Conservation (phyloP, 2,888 invertebrate genomes). For the Pollenia labialis region DNA sequence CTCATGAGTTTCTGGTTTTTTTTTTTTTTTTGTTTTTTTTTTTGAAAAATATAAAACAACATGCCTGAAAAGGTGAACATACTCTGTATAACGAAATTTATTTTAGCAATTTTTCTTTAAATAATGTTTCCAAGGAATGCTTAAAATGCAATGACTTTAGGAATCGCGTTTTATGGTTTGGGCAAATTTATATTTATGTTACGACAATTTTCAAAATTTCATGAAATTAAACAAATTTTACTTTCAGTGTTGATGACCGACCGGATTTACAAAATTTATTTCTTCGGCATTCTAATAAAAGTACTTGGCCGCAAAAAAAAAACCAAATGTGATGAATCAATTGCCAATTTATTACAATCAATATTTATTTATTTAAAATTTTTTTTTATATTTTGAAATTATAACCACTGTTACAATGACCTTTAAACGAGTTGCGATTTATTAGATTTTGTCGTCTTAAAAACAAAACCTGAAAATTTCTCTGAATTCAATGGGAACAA, state of each 20-base stretch:
- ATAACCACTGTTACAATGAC: conserved; percentile 58
- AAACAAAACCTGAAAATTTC: conserved; percentile 26
- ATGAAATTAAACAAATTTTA: conserved; percentile 6
- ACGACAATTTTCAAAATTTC: background rate
- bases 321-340: conserved; percentile 16
- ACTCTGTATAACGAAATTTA: background rate
- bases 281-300: background rate
- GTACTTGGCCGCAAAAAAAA: background rate
- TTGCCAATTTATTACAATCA: conserved; percentile 40
- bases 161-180: background rate
- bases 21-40: background rate
- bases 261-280: background rate
- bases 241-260: background rate
- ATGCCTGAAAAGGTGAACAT: background rate
- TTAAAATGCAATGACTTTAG: too few species aligned
- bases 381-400: conserved; percentile 9
- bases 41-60: background rate
- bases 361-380: conserved; percentile 25
- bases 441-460: background rate
- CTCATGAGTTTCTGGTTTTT: background rate
- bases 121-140: too few species aligned
- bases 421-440: conserved; percentile 16
- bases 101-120: too few species aligned
- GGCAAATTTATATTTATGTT: background rate
- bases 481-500: background rate